Evolutionary conservation across 2,113 vertebrate genomes (phyloP).

Genomic region (Glaucomys volans): DNA sequence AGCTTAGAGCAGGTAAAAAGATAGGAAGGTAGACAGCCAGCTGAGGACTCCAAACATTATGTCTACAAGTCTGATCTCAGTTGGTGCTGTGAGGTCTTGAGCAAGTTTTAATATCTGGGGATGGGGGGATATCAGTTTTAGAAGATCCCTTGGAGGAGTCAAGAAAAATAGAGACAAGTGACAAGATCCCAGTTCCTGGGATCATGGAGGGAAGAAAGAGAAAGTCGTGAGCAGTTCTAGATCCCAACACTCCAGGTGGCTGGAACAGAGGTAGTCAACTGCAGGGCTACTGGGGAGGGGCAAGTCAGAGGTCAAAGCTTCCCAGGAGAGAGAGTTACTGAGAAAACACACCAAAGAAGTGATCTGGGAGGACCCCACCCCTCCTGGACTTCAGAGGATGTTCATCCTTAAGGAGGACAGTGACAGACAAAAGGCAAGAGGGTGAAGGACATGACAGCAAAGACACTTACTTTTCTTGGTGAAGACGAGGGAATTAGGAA

Average conservation of each 20-base stretch:
- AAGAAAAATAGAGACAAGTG: background rate
- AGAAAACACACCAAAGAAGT: background rate
- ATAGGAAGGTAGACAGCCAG: background rate
- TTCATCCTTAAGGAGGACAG: background rate
- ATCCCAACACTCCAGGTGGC: too few relatives aligned
- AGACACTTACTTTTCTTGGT: background rate
- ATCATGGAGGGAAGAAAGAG: background rate
- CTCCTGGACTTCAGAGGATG: background rate
- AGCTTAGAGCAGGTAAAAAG: too few relatives aligned
- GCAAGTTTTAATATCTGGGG: background rate
- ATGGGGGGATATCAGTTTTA: background rate
- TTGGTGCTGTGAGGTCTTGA: background rate
- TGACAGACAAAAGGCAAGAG: background rate
- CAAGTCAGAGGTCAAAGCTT: background rate
- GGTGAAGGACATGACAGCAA: background rate
- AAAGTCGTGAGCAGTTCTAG: background rate
- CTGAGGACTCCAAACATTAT: background rate
- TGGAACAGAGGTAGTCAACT: background rate
- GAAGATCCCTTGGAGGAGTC: background rate
- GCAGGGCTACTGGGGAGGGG: background rate
- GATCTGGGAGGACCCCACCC: background rate
- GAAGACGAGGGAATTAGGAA: background rate
- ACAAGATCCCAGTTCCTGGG: background rate
- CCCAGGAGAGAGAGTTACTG: background rate
- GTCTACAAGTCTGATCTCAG: background rate